Conservation (phyloP, 2,797 vertebrate species). For the Microchirus variegatus region DNA sequence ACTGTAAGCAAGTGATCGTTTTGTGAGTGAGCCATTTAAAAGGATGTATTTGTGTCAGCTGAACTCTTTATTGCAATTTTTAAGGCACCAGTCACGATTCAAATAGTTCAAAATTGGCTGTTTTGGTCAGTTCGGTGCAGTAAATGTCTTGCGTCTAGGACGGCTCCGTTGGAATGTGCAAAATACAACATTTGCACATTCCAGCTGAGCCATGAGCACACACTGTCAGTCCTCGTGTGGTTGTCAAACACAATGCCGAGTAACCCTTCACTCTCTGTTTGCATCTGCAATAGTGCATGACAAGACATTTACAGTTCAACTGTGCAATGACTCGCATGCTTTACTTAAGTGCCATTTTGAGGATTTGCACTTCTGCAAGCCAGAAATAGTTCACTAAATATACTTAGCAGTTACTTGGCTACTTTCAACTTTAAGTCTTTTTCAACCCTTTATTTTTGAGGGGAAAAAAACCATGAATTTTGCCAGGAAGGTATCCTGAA, state of each 20-base stretch:
- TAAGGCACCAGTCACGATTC: too few relatives aligned
- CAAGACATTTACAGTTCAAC: background rate
- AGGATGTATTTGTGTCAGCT: slow-evolving; percentile 17
- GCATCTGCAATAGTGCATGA: background rate
- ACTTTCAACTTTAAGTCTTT: slow-evolving; percentile 1
- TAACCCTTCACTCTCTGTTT: slow-evolving; percentile 7
- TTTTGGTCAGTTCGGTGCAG: slow-evolving; percentile 2
- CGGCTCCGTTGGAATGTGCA: slow-evolving; percentile 8
- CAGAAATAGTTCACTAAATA: background rate
- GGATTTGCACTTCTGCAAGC: background rate
- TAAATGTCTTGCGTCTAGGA: background rate
- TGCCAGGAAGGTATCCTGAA: too few relatives aligned
- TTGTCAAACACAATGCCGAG: slow-evolving; percentile 4
- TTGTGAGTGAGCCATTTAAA: slow-evolving; percentile 26
- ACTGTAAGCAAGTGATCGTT: slow-evolving; percentile 47
- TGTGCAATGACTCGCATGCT: background rate
- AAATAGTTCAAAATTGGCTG: background rate
- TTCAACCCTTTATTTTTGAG: too few relatives aligned
- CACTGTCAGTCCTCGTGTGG: slow-evolving; percentile 12
- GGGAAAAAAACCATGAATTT: too few relatives aligned
- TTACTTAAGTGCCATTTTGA: background rate
- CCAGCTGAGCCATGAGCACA: too few relatives aligned
- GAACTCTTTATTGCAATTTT: background rate
- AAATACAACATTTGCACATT: too few relatives aligned
- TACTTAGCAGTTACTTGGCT: background rate